Evolutionary conservation across 2,888 invertebrate genomes (phyloP), one percentile per base, ranked within the genome.

Genomic region (Xanthia togata): DNA sequence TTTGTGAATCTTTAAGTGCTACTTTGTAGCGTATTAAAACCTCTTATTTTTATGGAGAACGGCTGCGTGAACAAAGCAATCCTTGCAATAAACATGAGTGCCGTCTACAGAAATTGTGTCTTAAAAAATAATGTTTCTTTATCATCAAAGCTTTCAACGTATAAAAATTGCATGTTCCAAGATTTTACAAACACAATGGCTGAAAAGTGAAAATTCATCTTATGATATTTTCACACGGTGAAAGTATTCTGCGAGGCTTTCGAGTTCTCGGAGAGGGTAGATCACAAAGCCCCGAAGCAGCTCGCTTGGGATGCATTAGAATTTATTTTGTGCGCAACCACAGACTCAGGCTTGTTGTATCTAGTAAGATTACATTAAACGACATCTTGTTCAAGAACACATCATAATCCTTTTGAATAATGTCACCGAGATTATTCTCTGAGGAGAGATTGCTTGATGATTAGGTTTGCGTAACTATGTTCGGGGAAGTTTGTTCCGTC

Each of bases 251-350:
- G 76, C 74, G 65, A 70, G 65, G 76, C 70, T 79, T 82, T 75
- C 69, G 72, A 73, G 72, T 71, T 78, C 65, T 64, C 73, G 72
- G 64, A 20, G 69, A 71, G 76, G 57, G 71, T 44, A 72, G 70
- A 82, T 83, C 86, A 76, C 82, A 86, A 86, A 84, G 83, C 84
- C 82, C 73, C 78, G 75, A 67, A 85, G 76, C 79, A 80, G 77
- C 79, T 77, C 88, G 80, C 88, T 80, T 84, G 91, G 89, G 87
- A 89, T 89, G 88, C 90, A 89, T 91, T 91, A 88, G 84, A 90
- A 89, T 91, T 87, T 87, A 88, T 87, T 84, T 84, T 81, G 67
- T 70, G 70, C 75, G 84, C 64, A 80, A 71, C 35, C 67, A 50
- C 74, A 50, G 72, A 60, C 79, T 69, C 65, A 26, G 63, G 82